Conservation (phyloP, 2,888 invertebrate species). For the Sinhomidia bicolor region DNA sequence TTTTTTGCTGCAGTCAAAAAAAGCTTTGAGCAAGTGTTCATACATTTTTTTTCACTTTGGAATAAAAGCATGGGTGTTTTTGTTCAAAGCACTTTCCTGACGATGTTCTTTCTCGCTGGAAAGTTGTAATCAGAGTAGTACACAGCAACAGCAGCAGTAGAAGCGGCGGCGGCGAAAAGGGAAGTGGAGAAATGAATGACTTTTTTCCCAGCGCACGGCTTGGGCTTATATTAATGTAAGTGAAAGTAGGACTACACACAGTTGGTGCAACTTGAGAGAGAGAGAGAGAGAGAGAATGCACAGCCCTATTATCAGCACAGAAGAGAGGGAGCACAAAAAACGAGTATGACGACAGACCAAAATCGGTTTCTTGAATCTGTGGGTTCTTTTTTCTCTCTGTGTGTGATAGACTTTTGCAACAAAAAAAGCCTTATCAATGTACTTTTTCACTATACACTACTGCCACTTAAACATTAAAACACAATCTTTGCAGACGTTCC, state of each 20-base stretch:
- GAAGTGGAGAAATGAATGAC: not conserved
- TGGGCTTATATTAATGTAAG: not conserved
- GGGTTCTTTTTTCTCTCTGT: not conserved
- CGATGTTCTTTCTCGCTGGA: not conserved
- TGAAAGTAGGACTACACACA: not conserved
- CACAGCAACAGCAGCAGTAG: not conserved
- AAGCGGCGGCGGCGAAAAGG: not conserved
- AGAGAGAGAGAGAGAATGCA: not conserved
- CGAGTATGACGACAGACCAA: not conserved
- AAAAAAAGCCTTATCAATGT: not conserved
- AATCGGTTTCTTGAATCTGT: not conserved
- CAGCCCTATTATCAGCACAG: not conserved
- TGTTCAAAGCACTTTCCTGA: not conserved
- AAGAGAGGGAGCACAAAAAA: not conserved
- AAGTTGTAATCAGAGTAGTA: constrained; percentile 23
- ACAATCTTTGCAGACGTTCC: too few relatives aligned
- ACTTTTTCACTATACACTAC: too few relatives aligned
- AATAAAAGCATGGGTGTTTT: not conserved
- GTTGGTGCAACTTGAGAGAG: not conserved
- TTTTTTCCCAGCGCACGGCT: not conserved
- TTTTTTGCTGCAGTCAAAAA: too few relatives aligned
- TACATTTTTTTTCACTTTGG: not conserved
- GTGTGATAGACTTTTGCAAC: not conserved
- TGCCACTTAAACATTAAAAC: too few relatives aligned
- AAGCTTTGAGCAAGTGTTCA: not conserved